Evolutionary conservation across 2,113 vertebrate species (phyloP), one percentile per base, ranked within the genome.

Genomic region (Choloepus hoffmanni): DNA sequence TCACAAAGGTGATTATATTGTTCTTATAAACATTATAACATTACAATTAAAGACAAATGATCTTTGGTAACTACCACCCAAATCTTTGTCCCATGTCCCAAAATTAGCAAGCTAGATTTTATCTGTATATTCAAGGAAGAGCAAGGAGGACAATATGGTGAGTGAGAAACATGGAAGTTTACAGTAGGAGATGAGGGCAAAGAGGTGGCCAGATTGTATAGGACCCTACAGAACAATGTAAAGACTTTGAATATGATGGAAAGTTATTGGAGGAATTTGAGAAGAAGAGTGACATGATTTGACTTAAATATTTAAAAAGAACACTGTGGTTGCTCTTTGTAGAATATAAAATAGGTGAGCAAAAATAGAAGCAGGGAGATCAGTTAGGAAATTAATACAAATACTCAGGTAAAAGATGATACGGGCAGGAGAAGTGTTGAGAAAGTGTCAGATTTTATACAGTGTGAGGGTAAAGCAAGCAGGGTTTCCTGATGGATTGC

Each of bases 71-170:
- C 10, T 67, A 21, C 45, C 53, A 36, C 53, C 19, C 30, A 24
- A 83, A 92, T 78, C 43, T 3, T 83, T 63, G 3, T 13, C 40
- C 63, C 10, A 3, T 89, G 36, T 30, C 30, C 48, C 40, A 85
- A 92, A 92, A 79, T 33, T 33, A 15, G 24, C 89, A 94, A 84
- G n/a, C n/a, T 88, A 30, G 30, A 84, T 24, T 84, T 88, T 60
- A 84, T 40, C 33, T 58, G 33, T 33, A 21, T 16, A 30, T 28
- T 68, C 23, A 78, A 91, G 3, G 28, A 88, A 28, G 12, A 77
- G 16, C 11, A 70, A 45, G n/a, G 74, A 45, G n/a, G 74, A 72
- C 18, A 65, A 2, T 33, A 8, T 55, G 16, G 3, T 8, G 26
- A 83, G n/a, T 36, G 79, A 53, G 15, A 65, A 73, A 18, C 5